These are phyloP conservation scores for human (Homo sapiens) DNA, from an alignment of 2,113 vertebrate genomes.

Conservation along the genomic window GRCh38 chr2:73300001-73300500, in stretches of 20 bases:
- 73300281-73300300: neutral
- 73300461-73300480: neutral
- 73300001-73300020: neutral
- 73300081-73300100: neutral
- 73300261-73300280: neutral
- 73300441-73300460: neutral
- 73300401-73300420: neutral
- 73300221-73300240: neutral
- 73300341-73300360: neutral
- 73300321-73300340: neutral
- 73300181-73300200: neutral
- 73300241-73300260: neutral
- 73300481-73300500: neutral
- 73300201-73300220: neutral
- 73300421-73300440: neutral
- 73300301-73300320: neutral
- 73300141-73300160: neutral
- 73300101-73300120: neutral
- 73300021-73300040: neutral
- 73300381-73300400: neutral
- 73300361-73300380: neutral
- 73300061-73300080: neutral
- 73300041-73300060: neutral
- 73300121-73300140: neutral
- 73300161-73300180: neutral